phyloP scores from a whole-genome alignment of 2,113 vertebrate species.

The Noturus placidus region DNA sequence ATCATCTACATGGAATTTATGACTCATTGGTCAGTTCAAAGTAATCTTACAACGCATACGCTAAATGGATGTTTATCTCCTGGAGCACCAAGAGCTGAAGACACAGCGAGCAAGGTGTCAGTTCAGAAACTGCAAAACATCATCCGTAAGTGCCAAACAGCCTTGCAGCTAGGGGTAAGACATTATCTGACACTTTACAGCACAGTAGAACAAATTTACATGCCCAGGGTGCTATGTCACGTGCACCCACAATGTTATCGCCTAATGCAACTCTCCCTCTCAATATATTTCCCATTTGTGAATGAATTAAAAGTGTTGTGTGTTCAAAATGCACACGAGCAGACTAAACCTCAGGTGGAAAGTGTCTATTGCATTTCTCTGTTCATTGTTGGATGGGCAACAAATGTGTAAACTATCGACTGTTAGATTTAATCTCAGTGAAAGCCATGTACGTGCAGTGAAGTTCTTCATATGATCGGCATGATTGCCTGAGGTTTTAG shows the following conservation, averaged over 20 bases:
- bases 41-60: conserved; percentile 1
- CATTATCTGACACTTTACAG: background rate
- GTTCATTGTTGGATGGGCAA: background rate
- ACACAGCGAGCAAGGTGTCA: background rate
- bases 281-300: background rate
- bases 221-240: background rate
- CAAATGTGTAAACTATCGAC: background rate
- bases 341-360: background rate
- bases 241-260: background rate
- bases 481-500: background rate
- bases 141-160: background rate
- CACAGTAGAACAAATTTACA: background rate
- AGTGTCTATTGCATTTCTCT: background rate
- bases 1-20: conserved; percentile 1
- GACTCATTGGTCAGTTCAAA: background rate
- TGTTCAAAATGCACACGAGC: background rate
- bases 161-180: background rate
- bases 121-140: background rate
- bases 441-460: background rate
- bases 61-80: background rate
- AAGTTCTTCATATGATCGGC: background rate
- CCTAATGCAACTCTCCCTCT: background rate
- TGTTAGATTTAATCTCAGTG: background rate
- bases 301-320: background rate
- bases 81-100: background rate